phyloP scores from a whole-genome alignment of 1,140 invertebrate genomes.

The Drosophila rufa region DNA sequence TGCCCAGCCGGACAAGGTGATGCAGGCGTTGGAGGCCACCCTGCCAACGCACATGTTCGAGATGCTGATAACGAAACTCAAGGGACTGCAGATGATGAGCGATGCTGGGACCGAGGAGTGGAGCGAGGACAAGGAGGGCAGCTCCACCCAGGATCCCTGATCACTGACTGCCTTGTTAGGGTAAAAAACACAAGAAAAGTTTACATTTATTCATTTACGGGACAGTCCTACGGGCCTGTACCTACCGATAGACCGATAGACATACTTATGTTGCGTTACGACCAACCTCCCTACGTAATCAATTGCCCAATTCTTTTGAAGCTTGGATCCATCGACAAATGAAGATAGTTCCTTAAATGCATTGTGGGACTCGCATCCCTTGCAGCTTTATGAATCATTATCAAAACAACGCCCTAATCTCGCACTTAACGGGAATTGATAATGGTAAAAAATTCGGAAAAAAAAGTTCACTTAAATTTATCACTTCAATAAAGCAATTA shows the following conservation, averaged over 20 bases:
- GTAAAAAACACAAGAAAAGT: no score
- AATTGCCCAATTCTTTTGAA: neutral
- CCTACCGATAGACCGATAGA: no score
- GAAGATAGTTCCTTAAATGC: neutral
- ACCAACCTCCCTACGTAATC: neutral
- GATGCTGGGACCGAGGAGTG: neutral
- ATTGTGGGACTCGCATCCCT: neutral
- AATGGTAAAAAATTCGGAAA: no score
- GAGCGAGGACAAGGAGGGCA: constrained; percentile 1
- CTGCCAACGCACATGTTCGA: neutral
- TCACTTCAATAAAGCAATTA: neutral
- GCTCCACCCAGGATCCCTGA: neutral
- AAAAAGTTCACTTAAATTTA: neutral
- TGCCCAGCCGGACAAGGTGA: constrained; percentile 2
- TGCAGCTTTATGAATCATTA: constrained; percentile 4
- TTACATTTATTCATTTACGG: no score
- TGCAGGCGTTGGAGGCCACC: neutral
- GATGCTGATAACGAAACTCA: neutral
- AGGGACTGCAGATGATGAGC: neutral
- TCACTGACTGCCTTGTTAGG: no score
- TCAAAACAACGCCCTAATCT: neutral
- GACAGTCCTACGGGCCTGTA: no score
- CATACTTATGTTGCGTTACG: neutral
- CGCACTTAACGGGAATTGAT: neutral
- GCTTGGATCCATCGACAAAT: neutral